Base-by-base conservation (phyloP, 2,113 vertebrate species). In the Perca flavescens region DNA sequence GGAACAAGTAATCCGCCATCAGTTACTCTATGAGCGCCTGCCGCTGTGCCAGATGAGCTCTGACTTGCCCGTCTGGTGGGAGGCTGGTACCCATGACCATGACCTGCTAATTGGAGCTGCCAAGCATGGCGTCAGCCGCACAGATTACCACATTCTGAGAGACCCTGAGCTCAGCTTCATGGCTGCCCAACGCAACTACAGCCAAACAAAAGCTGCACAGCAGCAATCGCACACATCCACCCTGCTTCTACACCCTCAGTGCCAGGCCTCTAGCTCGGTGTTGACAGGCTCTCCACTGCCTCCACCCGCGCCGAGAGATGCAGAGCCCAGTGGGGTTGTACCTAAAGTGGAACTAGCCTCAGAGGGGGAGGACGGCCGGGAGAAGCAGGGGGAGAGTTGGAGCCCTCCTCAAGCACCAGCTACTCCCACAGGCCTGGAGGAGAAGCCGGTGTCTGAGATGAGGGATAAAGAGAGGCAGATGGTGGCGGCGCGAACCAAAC, bases 71-170 rank as follows among this genome's bases (percentile, higher is more conserved):
- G 94, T 97, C 57, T 99, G 98, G 98, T 99, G 98, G 98, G 97
- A 99, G 76, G 95, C 96, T 49, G 98, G 97, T 49, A 90, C 93
- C 74, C 98, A 99, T 2, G 98, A 99, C 88, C 96, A 97, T 25
- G 98, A 99, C 95, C 95, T 99, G 75, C 96, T 99, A 21, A 95
- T 98, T 52, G 98, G 98, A 53, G 98, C 97, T 19, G 98, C 98
- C 76, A 99, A 99, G 80, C 98, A 99, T 0, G 98, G 98, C 8
- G 98, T 99, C 65, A 99, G 98, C 95, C 96, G 98, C 85, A 99
- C 98, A 67, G 97, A 99, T 92, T 99, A 99, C 90, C 98, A 99
- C 94, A 99, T 99, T 89, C 97, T 99, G 75, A 95, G 98, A 71
- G 98, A 99, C 89, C 97, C 98, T 0, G 98, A 99, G 62, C 97